These are phyloP conservation scores for Thoracochromis brauschi DNA, from an alignment of 2,113 vertebrate genomes.

Conservation along the genomic window DNA sequence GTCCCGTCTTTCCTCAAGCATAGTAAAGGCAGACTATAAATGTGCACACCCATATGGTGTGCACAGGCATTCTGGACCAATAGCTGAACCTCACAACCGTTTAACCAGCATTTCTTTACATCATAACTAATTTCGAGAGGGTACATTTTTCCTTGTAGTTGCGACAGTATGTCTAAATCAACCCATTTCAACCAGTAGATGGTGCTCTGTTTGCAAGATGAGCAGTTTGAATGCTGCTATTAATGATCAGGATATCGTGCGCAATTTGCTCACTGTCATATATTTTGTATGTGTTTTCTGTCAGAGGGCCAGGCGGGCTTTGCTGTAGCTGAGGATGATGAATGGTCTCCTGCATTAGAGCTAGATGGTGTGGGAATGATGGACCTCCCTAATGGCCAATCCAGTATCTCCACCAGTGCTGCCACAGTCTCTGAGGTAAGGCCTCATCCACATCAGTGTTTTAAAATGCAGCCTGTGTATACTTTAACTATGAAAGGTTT, in stretches of 20 bases:
- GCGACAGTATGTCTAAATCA: not conserved
- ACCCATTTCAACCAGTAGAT: not conserved
- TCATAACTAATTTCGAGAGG: not conserved
- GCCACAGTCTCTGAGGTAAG: conserved; percentile 86
- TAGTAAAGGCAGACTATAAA: not conserved
- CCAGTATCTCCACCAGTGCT: conserved; percentile 72
- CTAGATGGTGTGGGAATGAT: conserved; percentile 86
- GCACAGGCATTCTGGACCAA: not conserved
- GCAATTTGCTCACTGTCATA: not conserved
- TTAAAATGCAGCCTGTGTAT: not conserved
- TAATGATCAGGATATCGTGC: not conserved
- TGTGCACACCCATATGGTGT: not conserved
- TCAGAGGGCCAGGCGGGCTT: conserved; percentile 69
- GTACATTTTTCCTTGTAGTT: not conserved
- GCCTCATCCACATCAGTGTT: not conserved
- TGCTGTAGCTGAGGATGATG: conserved; percentile 74
- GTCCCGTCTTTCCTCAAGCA: not conserved
- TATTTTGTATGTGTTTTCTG: not conserved
- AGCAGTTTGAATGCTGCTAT: not conserved
- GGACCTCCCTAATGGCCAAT: conserved; percentile 92
- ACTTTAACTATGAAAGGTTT: not conserved
- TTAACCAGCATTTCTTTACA: not conserved
- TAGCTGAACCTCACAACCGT: not conserved
- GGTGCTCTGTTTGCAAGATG: not conserved
- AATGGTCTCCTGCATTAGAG: conserved; percentile 67